A percentile compares a stretch with the other conserved stretches of the same genome.
phyloP scores from a whole-genome alignment of 1,140 invertebrate species.

The Drosophila nigrodunni region DNA sequence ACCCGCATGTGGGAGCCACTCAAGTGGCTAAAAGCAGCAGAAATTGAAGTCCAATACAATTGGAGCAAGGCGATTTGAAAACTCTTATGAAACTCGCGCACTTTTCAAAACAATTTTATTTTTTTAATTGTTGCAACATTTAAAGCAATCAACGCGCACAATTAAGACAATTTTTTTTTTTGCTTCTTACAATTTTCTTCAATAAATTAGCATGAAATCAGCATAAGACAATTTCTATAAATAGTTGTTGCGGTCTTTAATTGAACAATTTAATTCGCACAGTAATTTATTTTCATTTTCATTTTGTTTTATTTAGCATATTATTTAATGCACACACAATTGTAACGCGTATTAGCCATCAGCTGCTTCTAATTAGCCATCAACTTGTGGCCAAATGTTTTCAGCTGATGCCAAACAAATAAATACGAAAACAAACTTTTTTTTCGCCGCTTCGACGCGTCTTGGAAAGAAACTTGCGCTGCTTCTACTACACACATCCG shows the following conservation, averaged over 20 bases:
- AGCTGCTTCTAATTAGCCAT: slow-evolving; percentile 51
- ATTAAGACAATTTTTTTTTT: slow-evolving; percentile 57
- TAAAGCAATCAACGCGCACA: slow-evolving; percentile 73
- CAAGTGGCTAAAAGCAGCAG: slow-evolving; percentile 25
- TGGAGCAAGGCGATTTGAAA: slow-evolving; percentile 57
- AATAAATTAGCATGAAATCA: slow-evolving; percentile 67
- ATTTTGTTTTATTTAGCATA: not conserved
- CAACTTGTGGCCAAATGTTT: slow-evolving; percentile 46
- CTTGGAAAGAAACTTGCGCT: slow-evolving; percentile 4
- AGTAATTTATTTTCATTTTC: slow-evolving; percentile 4
- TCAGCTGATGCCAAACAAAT: slow-evolving; percentile 10
- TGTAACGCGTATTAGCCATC: slow-evolving; percentile 42
- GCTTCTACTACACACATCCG: slow-evolving; percentile 30
- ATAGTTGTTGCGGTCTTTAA: slow-evolving; percentile 30
- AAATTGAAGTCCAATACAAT: slow-evolving; percentile 41
- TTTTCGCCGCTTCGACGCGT: slow-evolving; percentile 11
- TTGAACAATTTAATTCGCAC: slow-evolving; percentile 46
- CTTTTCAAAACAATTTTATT: slow-evolving; percentile 40
- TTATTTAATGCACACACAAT: slow-evolving; percentile 29
- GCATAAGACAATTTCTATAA: slow-evolving; percentile 35
- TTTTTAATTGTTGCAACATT: slow-evolving; percentile 79
- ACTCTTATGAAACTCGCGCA: slow-evolving; percentile 15
- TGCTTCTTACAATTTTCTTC: slow-evolving; percentile 17
- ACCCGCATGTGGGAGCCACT: slow-evolving; percentile 56
- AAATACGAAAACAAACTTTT: slow-evolving; percentile 10